A percentile compares a stretch with the other conserved stretches of the same genome.
Conservation (phyloP, 2,113 vertebrate genomes). For the Cygnus buccinator region DNA sequence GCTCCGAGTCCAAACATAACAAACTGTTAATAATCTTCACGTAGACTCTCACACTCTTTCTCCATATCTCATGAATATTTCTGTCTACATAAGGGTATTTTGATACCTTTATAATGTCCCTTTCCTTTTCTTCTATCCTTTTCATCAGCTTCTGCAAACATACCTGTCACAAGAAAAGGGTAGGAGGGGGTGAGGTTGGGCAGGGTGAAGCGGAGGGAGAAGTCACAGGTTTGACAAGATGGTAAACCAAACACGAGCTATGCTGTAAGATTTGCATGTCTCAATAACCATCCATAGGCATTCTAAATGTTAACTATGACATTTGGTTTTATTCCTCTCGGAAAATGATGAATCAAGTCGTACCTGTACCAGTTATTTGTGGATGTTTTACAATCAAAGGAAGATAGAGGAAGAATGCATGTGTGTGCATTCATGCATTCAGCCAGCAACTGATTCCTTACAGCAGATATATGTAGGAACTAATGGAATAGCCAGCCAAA, state of each 20-base stretch:
- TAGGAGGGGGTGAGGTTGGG: neutral
- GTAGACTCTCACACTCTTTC: neutral
- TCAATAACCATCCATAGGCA: neutral
- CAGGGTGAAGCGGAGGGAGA: neutral
- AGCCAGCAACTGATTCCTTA: neutral
- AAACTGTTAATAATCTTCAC: neutral
- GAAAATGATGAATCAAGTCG: neutral
- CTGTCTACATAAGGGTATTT: neutral
- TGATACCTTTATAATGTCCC: slow-evolving; percentile 13
- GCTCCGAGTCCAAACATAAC: neutral
- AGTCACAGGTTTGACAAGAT: neutral
- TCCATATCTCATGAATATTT: neutral
- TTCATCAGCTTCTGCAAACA: neutral
- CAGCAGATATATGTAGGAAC: neutral
- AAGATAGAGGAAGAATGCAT: neutral
- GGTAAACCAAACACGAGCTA: neutral
- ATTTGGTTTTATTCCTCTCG: neutral
- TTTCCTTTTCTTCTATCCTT: neutral
- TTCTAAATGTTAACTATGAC: neutral
- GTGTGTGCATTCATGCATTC: neutral
- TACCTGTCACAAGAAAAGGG: neutral
- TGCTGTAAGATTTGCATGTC: neutral
- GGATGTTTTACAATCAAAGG: neutral
- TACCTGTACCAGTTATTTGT: neutral
- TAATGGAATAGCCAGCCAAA: neutral